Base-by-base conservation (phyloP, 2,797 vertebrate genomes). In the Rallus crepitans region DNA sequence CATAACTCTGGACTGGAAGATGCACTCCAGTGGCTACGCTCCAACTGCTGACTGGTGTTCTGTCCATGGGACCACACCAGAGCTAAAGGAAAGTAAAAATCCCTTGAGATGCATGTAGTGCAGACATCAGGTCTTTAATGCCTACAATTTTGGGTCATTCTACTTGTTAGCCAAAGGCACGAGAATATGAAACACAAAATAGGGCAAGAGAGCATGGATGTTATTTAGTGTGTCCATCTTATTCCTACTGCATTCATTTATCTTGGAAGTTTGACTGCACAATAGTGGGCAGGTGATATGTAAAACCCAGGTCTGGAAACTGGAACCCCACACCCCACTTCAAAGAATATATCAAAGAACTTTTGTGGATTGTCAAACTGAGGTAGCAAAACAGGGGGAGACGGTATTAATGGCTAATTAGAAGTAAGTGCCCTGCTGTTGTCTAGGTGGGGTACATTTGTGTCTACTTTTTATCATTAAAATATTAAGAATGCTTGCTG, bases 21-120 rank as follows among this genome's bases (percentile, higher is more conserved):
- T n/a, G 31, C 12, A 9, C 39, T 86, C 35, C 12, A 9, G 55
- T 9, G 47, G 23, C n/a, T 42, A 6, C 1, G 6, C 30, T 83
- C 15, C 52, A 47, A 7, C 14, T 10, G 10, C 15, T 39, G 55
- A 13, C 27, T 8, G 8, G 11, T 4, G 14, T 12, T 86, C 45
- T 61, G n/a, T 30, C 60, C 31, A 1, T n/a, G 40, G 33, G 39
- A 84, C 8, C 7, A 14, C 25, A 59, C 7, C 19, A 79, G 37
- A 66, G 31, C 25, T 50, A 15, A 48, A 35, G 28, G 18, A 47
- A 79, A 45, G 15, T 33, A 50, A 45, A 27, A 4, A 2, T 1
- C 1, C 9, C 6, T 57, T 66, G 14, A 65, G 55, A 63, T 4
- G 7, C 12, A 12, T 57, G 21, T 47, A n/a, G 16, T 0, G 0